Base-by-base conservation (phyloP, 2,888 invertebrate genomes). In the Pristionchus mayeri region DNA sequence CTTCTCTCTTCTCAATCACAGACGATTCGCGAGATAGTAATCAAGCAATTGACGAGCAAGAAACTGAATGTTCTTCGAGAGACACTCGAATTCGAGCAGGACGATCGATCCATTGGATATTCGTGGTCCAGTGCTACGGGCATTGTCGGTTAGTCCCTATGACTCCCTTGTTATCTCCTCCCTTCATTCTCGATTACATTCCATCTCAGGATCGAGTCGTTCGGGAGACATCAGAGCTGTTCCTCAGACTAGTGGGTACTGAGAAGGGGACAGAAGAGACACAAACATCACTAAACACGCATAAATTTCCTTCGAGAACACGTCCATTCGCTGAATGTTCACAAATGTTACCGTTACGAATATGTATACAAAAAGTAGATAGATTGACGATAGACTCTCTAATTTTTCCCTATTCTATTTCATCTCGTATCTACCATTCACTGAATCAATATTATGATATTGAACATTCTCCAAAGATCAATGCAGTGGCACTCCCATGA, bases 11-110 rank as follows among this genome's bases (percentile, higher is more conserved):
- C 16, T 27, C 76, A 16, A 21, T 37, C 27, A 48, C 44, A 76
- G 76, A 76, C 76, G n/a, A 76, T 76, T 76, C 76, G 76, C 27
- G 76, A 76, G 24, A 48, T 76, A 3, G 76, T 76, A 11, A 44
- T 76, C 76, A 50, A 76, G 7, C 27, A 76, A 27, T 13, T 76
- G 27, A 48, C 6, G 2, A 24, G 27, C 34, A 37, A 37, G 7
- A n/a, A n/a, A 21, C 30, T n/a, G 37, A 67, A 67, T 67, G 37
- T 67, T n/a, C 9, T 34, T 34, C 34, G 67, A 37, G 67, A 67
- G 7, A 67, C 67, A n/a, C 18, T 67, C 4, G 7, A 37, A 18
- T 67, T 67, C n/a, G 67, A 67, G 34, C 37, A 40, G 11, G 67
- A 67, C 37, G 67, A 67, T 37, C n/a, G 67, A 67, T 21, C 67